These are phyloP conservation scores for Fragum fragum DNA, from an alignment of 2,888 invertebrate species.

Conservation along the genomic window DNA sequence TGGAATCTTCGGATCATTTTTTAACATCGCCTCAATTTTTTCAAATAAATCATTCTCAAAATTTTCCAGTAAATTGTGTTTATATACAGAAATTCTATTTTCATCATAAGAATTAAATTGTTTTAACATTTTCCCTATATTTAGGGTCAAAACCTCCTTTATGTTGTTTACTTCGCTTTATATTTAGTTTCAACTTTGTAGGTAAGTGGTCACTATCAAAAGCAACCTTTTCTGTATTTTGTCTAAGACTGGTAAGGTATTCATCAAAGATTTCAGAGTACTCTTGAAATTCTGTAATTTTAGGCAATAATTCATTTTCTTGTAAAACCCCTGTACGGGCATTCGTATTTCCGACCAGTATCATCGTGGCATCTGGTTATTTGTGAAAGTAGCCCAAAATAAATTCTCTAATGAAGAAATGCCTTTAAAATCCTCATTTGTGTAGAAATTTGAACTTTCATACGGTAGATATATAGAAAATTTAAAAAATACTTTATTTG, in stretches of 20 bases:
- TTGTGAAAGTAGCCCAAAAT: neutral
- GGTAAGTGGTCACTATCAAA: conserved; percentile 4
- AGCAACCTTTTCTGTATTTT: neutral
- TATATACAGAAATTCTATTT: too few species aligned
- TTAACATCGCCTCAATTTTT: neutral
- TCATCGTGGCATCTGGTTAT: neutral
- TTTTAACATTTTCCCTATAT: neutral
- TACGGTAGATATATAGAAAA: conserved; percentile 1
- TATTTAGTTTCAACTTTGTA: neutral
- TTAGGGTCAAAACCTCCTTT: neutral
- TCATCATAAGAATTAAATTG: neutral
- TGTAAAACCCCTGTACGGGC: conserved; percentile 2
- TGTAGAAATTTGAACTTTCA: neutral
- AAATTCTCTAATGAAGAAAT: neutral
- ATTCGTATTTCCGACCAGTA: conserved; percentile 10
- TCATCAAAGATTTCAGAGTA: conserved; percentile 2
- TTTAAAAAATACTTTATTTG: neutral
- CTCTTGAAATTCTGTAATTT: conserved; percentile 7
- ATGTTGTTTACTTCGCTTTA: neutral
- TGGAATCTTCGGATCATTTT: neutral
- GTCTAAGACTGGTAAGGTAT: neutral
- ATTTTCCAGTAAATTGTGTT: neutral
- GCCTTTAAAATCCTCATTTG: neutral
- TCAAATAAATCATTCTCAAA: neutral
- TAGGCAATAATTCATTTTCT: neutral